Evolutionary conservation across 2,113 vertebrate species (phyloP), one percentile per base, ranked within the genome.

Genomic region (Oceanites oceanicus): DNA sequence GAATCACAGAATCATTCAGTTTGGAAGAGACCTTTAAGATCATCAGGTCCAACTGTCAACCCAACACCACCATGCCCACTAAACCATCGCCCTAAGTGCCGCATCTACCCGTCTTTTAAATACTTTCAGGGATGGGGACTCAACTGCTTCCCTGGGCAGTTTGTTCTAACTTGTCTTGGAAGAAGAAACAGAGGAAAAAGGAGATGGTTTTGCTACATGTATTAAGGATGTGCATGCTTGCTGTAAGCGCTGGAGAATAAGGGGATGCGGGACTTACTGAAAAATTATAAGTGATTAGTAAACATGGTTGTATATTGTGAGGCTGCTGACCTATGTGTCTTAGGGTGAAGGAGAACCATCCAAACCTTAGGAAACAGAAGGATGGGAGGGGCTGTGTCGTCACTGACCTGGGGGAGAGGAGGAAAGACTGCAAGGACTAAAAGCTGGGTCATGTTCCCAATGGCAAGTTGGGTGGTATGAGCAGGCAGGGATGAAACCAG

Each of bases 401-500:
- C 71, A 15, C 34, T 75, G 58, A 47, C 29, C 66, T 66, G 42
- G 18, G 26, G 42, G 52, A 77, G 68, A 58, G 40, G 6, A 74
- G 47, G 59, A 63, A 84, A 62, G 40, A 6, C 66, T 56, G 17
- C n/a, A 59, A 47, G n/a, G 34, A 40, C 44, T 13, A 44, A 83
- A 88, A 88, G 26, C 52, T 63, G 70, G 42, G 32, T 63, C 38
- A 29, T 29, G 6, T 55, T 82, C 45, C 78, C 19, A 40, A 53
- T 0, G 0, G 34, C 11, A 45, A 22, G 42, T 16, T 2, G 7
- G 21, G 59, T 67, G 67, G 12, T 3, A 10, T 9, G 21, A 61
- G 67, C 53, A 80, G 45, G 67, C 58, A 68, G 67, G 70, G 59
- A 38, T 0, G 2, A 76, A 79, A 83, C 29, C 34, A 38, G 58